A percentile compares a stretch with the other conserved stretches of the same genome.
phyloP scores from a whole-genome alignment of 2,797 vertebrate genomes.

The Rhodeus uyekii region DNA sequence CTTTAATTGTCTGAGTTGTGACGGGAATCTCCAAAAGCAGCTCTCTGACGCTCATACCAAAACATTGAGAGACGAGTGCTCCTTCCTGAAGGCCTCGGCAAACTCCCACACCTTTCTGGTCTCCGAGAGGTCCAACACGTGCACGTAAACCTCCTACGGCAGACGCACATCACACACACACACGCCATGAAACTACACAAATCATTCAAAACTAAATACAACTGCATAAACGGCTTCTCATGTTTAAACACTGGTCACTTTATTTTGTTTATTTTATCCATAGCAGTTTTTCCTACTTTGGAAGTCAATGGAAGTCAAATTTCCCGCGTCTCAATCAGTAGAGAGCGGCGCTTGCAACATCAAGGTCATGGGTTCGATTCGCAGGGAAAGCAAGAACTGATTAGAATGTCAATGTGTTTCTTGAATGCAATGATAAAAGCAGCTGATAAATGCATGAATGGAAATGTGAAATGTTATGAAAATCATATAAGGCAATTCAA shows the following conservation, averaged over 20 bases:
- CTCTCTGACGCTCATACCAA: slow-evolving; percentile 64
- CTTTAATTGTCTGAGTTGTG: slow-evolving; percentile 16
- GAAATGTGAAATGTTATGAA: no score
- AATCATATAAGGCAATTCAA: no score
- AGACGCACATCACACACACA: neutral
- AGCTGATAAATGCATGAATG: no score
- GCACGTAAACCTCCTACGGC: slow-evolving; percentile 72
- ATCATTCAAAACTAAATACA: neutral
- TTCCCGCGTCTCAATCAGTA: no score
- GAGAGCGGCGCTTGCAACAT: no score
- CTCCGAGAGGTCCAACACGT: slow-evolving; percentile 77
- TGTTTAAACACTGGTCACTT: neutral
- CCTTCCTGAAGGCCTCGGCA: slow-evolving; percentile 73
- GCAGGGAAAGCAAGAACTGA: no score
- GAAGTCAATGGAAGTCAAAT: no score
- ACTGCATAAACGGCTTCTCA: neutral
- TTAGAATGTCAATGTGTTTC: no score
- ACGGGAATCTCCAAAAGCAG: neutral
- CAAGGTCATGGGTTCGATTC: no score
- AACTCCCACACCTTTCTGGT: slow-evolving; percentile 75
- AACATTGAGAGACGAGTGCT: slow-evolving; percentile 73
- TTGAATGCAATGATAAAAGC: no score
- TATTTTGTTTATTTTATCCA: no score
- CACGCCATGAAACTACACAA: neutral
- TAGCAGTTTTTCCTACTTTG: neutral